Percentiles rank a stretch among this genome's conserved stretches.
These are phyloP conservation scores for Zaprionus lachaisei DNA, from an alignment of 1,140 invertebrate genomes.

Conservation along the genomic window DNA sequence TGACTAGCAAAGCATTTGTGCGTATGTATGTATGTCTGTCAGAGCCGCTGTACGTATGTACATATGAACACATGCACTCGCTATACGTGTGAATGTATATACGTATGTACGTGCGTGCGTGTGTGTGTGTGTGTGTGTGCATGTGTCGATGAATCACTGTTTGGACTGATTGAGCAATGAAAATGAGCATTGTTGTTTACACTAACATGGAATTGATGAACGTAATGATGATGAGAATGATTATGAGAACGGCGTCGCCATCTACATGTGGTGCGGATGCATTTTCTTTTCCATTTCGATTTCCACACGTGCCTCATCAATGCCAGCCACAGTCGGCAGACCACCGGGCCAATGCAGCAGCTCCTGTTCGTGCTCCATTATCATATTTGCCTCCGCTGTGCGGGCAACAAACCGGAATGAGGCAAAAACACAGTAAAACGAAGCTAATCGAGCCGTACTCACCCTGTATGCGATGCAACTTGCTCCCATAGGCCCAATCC, in stretches of 20 bases:
- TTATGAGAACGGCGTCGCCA: not conserved
- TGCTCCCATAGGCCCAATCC: conserved; percentile 91
- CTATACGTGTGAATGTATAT: conserved; percentile 3
- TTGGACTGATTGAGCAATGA: conserved; percentile 8
- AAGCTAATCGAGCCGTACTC: conserved; percentile 20
- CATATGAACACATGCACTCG: not conserved
- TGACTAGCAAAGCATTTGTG: not conserved
- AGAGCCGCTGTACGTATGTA: not conserved
- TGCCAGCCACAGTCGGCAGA: conserved; percentile 88
- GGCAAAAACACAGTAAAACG: not conserved
- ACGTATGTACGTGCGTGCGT: conserved; percentile 1
- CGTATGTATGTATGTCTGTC: not conserved
- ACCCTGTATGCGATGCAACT: conserved; percentile 91
- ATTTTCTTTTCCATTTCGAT: conserved; percentile 88
- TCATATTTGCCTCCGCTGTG: conserved; percentile 91
- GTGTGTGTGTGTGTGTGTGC: not conserved
- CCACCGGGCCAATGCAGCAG: conserved; percentile 89
- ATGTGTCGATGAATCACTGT: conserved; percentile 2
- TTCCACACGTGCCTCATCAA: conserved; percentile 88
- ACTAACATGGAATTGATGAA: not conserved
- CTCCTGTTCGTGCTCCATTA: conserved; percentile 89
- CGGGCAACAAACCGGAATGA: conserved; percentile 45
- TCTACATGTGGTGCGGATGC: conserved; percentile 85
- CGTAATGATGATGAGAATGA: not conserved
- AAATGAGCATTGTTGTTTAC: conserved; percentile 1